Percentiles rank a stretch among this genome's conserved stretches.
phyloP scores from a whole-genome alignment of 2,888 invertebrate species.

The Noctuana brunneofusca region DNA sequence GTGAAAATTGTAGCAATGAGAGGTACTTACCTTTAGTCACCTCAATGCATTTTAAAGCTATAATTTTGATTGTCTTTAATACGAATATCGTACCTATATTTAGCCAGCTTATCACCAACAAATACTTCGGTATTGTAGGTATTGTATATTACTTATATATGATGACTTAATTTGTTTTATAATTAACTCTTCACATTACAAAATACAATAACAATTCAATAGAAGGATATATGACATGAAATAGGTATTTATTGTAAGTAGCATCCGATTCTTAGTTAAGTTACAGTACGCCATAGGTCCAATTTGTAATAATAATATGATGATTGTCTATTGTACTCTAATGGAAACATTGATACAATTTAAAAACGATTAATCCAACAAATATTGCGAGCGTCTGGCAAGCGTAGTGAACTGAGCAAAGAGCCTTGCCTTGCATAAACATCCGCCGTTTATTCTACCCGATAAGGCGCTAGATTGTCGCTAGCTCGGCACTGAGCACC shows the following conservation, averaged over 20 bases:
- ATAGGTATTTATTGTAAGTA: neutral
- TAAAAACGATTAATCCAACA: conserved; percentile 29
- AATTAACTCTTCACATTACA: neutral
- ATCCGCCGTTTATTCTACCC: conserved; percentile 63
- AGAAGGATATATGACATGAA: neutral
- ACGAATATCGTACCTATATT: neutral
- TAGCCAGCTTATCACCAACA: neutral
- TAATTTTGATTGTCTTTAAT: neutral
- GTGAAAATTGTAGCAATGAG: neutral
- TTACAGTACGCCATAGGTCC: conserved; percentile 27
- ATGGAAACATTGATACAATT: conserved; percentile 28
- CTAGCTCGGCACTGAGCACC: conserved; percentile 34
- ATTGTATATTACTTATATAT: neutral
- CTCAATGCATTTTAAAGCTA: neutral
- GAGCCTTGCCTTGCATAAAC: conserved; percentile 60
- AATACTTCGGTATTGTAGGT: neutral
- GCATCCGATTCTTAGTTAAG: conserved; percentile 15
- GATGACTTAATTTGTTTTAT: neutral
- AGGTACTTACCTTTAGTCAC: neutral
- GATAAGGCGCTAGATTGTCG: conserved; percentile 58
- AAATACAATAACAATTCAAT: too few relatives aligned
- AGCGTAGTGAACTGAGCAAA: conserved; percentile 45
- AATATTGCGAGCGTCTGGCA: conserved; percentile 24
- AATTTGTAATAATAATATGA: conserved; percentile 16
- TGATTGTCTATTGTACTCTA: conserved; percentile 25